These are phyloP conservation scores for Andrena chrysosceles DNA, from an alignment of 2,888 invertebrate genomes.

Conservation along the genomic window DNA sequence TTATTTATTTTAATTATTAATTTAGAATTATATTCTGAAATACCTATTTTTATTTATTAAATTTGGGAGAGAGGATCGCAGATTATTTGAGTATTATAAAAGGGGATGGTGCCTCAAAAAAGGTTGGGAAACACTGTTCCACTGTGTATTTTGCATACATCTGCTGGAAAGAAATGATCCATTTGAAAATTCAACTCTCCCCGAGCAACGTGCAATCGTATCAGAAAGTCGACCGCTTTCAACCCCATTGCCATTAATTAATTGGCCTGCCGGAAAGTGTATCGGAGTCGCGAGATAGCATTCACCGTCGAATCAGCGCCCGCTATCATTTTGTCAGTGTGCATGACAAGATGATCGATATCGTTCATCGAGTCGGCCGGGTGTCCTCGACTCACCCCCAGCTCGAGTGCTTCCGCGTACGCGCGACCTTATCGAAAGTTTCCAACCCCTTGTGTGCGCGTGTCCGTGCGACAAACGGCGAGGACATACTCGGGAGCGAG, in stretches of 20 bases:
- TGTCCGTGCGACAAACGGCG: conserved; percentile 49
- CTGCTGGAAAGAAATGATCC: background rate
- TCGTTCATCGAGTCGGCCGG: conserved; percentile 30
- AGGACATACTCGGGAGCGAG: conserved; percentile 55
- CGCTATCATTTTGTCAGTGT: conserved; percentile 37
- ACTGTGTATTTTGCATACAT: background rate
- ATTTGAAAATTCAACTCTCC: background rate
- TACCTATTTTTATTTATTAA: no score
- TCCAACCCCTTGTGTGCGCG: conserved; percentile 36
- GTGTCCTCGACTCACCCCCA: conserved; percentile 36
- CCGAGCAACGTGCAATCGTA: background rate
- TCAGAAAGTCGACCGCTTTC: background rate
- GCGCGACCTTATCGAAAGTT: conserved; percentile 70
- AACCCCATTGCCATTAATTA: conserved; percentile 39
- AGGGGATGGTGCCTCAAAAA: no score
- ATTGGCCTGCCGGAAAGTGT: conserved; percentile 41
- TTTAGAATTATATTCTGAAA: no score
- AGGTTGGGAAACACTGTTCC: no score
- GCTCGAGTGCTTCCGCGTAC: conserved; percentile 40
- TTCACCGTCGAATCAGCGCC: conserved; percentile 27
- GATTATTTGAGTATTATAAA: no score
- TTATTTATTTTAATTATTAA: no score
- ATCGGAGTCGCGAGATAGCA: conserved; percentile 27
- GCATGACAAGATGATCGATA: conserved; percentile 58
- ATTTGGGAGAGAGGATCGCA: no score